phyloP scores from a whole-genome alignment of 2,888 invertebrate genomes.

The Caradrina kadenii region DNA sequence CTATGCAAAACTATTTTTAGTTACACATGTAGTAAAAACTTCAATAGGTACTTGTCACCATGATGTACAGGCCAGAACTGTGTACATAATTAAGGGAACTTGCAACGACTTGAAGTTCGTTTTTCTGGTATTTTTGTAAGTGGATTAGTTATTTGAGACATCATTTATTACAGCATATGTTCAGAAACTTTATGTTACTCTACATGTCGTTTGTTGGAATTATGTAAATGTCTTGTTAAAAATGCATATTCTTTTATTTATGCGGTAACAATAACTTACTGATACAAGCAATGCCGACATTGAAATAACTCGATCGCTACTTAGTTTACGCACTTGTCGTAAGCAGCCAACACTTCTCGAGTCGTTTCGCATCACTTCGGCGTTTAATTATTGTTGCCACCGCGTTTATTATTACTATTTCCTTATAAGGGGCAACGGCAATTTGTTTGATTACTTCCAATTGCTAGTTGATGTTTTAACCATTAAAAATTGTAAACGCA shows the following conservation, averaged over 20 bases:
- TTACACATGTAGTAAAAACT: slow-evolving; percentile 41
- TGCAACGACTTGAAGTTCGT: slow-evolving; percentile 10
- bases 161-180: slow-evolving; percentile 17
- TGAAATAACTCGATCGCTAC: slow-evolving; percentile 26
- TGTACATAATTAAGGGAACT: slow-evolving; percentile 43
- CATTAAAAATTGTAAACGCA: slow-evolving; percentile 83
- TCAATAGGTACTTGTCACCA: slow-evolving; percentile 33
- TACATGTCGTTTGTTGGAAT: slow-evolving; percentile 13
- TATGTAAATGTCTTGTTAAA: slow-evolving; percentile 25
- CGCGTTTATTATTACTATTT: slow-evolving; percentile 83
- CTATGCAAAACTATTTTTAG: slow-evolving; percentile 55
- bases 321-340: slow-evolving; percentile 34
- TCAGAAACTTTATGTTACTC: slow-evolving; percentile 19
- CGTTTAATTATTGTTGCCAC: slow-evolving; percentile 86
- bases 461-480: slow-evolving; percentile 84
- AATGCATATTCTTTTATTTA: slow-evolving; percentile 14
- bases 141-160: slow-evolving; percentile 20
- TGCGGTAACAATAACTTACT: slow-evolving; percentile 22
- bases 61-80: slow-evolving; percentile 38
- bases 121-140: slow-evolving; percentile 24
- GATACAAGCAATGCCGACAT: slow-evolving; percentile 9
- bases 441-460: slow-evolving; percentile 87
- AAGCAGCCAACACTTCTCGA: slow-evolving; percentile 66
- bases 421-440: slow-evolving; percentile 84
- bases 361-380: slow-evolving; percentile 81